phyloP scores from a whole-genome alignment of 2,888 invertebrate species.

The Pammene aurita region DNA sequence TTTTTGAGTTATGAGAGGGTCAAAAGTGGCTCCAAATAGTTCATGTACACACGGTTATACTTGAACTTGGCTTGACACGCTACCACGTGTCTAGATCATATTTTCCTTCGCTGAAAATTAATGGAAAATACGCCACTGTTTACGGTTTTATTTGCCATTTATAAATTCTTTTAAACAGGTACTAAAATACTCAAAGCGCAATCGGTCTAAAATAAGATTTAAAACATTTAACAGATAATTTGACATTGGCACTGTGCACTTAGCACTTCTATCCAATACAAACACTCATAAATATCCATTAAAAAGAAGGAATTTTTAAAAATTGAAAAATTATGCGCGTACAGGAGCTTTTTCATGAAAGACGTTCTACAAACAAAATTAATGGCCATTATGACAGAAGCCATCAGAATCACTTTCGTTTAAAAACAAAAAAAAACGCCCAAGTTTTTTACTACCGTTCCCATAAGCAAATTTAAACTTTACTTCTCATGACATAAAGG shows the following conservation, averaged over 20 bases:
- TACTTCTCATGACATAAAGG: conserved; percentile 7
- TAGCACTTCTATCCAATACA: conserved; percentile 16
- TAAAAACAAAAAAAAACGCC: conserved; percentile 46
- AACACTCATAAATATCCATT: conserved; percentile 18
- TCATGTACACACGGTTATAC: too few species aligned
- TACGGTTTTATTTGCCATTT: too few species aligned
- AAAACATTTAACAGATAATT: conserved; percentile 6
- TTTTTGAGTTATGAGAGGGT: too few species aligned
- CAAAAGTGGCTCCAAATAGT: too few species aligned
- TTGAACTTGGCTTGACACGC: too few species aligned
- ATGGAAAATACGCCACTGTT: too few species aligned
- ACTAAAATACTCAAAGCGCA: too few species aligned
- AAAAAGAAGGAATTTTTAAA: conserved; percentile 17
- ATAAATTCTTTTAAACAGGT: too few species aligned
- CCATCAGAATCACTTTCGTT: conserved; percentile 50
- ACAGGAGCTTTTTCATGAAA: conserved; percentile 31
- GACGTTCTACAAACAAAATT: conserved; percentile 47
- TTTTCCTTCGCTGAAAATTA: too few species aligned
- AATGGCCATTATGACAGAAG: conserved; percentile 50
- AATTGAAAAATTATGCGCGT: conserved; percentile 30
- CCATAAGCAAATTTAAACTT: conserved; percentile 22
- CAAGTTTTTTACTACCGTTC: conserved; percentile 22
- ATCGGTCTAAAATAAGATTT: too few species aligned
- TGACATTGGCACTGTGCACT: conserved; percentile 36
- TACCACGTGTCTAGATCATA: too few species aligned